Conservation (phyloP, 2,113 vertebrate species). For the Chaetops frenatus region DNA sequence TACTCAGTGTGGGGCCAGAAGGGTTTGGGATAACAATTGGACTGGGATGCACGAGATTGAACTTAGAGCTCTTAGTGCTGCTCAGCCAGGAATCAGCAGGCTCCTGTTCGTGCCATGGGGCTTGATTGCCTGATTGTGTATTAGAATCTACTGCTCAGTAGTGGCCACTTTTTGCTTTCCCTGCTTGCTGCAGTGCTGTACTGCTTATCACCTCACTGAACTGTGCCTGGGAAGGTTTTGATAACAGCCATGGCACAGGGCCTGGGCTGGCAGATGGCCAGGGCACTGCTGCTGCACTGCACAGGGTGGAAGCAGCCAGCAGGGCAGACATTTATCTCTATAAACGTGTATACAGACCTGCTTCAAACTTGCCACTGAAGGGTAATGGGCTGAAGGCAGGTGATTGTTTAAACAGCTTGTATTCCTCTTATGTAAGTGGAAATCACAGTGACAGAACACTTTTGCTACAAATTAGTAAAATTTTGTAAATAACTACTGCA, state of each 20-base stretch:
- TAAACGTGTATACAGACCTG: neutral
- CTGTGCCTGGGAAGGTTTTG: neutral
- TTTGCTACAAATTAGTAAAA: neutral
- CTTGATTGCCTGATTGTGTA: neutral
- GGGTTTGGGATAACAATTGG: neutral
- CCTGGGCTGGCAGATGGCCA: neutral
- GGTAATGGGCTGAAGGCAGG: neutral
- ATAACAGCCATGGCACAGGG: neutral
- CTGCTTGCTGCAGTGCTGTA: neutral
- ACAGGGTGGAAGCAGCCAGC: neutral
- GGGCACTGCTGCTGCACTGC: neutral
- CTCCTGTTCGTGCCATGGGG: neutral
- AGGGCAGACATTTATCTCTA: neutral
- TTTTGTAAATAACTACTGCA: neutral
- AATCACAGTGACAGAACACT: neutral
- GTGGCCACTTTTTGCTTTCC: neutral
- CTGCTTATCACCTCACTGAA: neutral
- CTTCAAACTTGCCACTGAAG: neutral
- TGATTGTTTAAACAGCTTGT: neutral
- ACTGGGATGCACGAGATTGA: neutral
- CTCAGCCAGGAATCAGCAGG: neutral
- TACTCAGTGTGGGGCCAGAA: fast-evolving
- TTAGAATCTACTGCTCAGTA: neutral
- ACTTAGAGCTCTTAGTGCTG: neutral
- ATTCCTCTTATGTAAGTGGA: neutral